Evolutionary conservation across 2,797 vertebrate genomes (phyloP).

Genomic region (Anguilla anguilla): DNA sequence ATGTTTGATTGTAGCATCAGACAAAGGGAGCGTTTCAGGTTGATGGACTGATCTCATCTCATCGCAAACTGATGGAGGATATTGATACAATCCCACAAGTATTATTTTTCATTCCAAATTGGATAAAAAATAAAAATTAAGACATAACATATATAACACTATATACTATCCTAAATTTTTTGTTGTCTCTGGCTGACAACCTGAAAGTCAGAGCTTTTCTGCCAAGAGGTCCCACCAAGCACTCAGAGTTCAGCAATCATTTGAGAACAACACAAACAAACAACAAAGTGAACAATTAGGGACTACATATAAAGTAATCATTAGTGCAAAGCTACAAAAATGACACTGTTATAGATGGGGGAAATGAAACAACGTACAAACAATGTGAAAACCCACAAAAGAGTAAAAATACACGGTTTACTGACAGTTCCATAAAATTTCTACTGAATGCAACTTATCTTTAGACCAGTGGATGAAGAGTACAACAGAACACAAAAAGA

Average conservation of each 20-base stretch:
- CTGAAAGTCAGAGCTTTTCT: neutral
- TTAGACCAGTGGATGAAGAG: neutral
- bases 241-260: neutral
- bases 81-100: neutral
- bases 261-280: neutral
- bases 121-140: neutral
- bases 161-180: neutral
- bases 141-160: too few relatives aligned
- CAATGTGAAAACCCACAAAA: neutral
- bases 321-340: neutral
- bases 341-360: neutral
- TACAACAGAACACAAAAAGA: neutral
- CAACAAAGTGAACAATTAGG: too few relatives aligned
- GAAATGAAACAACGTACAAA: neutral
- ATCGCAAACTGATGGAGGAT: neutral
- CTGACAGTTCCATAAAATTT: neutral
- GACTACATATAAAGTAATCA: neutral
- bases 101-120: too few relatives aligned
- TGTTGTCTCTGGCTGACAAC: neutral
- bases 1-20: neutral
- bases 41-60: neutral
- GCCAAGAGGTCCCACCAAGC: neutral
- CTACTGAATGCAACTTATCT: neutral
- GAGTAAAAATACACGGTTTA: neutral
- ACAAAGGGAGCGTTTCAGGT: neutral